Base-by-base conservation (phyloP, 2,113 vertebrate species). In the Phalacrocorax carbo region DNA sequence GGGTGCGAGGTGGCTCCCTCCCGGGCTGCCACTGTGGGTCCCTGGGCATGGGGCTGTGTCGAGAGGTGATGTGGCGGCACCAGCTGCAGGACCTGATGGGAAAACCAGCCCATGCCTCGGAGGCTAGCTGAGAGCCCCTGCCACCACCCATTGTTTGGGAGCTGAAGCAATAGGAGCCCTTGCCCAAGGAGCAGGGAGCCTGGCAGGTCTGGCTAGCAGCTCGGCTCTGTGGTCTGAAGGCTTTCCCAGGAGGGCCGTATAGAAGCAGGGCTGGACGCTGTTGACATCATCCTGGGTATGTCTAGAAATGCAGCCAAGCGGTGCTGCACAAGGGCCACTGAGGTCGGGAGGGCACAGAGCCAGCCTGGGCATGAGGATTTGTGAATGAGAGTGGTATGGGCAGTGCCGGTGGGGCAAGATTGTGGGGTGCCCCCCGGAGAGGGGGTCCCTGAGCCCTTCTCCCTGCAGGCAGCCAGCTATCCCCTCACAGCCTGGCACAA, bases 351-450 rank as follows among this genome's bases (percentile, higher is more conserved):
- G 82, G 79, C 54, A 16, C 0, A 0, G 57, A 64, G 75, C 90
- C 78, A 87, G 90, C 46, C 15, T 1, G 0, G 52, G 60, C 32
- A 42, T 4, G 46, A 52, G 69, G 64, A 42, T 44, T 55, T 64
- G 80, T 64, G 86, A 92, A 71, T 54, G 86, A 38, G 48, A 85
- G 22, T 6, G 0, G 54, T 25, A 46, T 0, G 1, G 30, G 62
- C 62, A 51, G 72, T 0, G 5, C 71, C 0, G 0, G 44, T 0
- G 0, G 65, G 65, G 44, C 0, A 1, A 46, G 52, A 12, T 13
- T 0, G 1, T 4, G 64, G 40, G 52, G 51, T n/a, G 2, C 23
- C 36, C 62, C 15, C 23, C 20, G 62, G 19, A 80, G 44, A 72
- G 20, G 54, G 27, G 11, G 11, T 76, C 38, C 15, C 80, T 5